Base-by-base conservation (phyloP, 2,888 invertebrate species). In the Heliconius sara region DNA sequence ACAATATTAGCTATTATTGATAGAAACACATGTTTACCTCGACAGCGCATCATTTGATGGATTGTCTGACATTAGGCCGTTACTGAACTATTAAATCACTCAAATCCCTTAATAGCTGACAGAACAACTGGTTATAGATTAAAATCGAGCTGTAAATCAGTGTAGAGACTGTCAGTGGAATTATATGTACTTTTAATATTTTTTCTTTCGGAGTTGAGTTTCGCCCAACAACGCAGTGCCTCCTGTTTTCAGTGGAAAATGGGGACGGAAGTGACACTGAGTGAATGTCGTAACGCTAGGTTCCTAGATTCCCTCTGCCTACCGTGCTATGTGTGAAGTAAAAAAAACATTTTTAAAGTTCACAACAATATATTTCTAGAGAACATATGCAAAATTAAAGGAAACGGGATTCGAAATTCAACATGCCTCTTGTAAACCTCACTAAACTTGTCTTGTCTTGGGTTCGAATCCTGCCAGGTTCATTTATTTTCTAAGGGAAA, bases 11-110 rank as follows among this genome's bases (percentile, higher is more conserved):
- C 4, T 1, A 30, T 39, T n/a, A 39, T 68, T 43, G n/a, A 68
- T 68, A 68, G 65, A 65, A 65, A 3, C 65, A 65, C 27, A 27
- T 65, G 27, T 65, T 65, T 27, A 65, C 27, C 65, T 30, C 6
- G 65, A 65, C 27, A 27, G 7, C 3, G 65, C 65, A 16, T 16
- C 25, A 25, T n/a, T 68, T 68, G 68, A 68, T 43, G 34, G 39
- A 68, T 43, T n/a, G 22, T 13, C 39, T 6, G 39, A 25, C 12
- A n/a, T 39, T 68, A 34, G 39, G 34, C 68, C n/a, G 34, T 68
- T n/a, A 43, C 68, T n/a, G 9, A 68, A 43, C 68, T 43, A 68
- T 43, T 67, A 67, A 67, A 67, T 68, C 68, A 68, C 43, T 68
- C 68, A 68, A 68, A 68, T 68, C 4, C 25, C 68, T 43, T 68